Base-by-base conservation (phyloP, 1,140 invertebrate genomes). In the Holotrichia oblita region DNA sequence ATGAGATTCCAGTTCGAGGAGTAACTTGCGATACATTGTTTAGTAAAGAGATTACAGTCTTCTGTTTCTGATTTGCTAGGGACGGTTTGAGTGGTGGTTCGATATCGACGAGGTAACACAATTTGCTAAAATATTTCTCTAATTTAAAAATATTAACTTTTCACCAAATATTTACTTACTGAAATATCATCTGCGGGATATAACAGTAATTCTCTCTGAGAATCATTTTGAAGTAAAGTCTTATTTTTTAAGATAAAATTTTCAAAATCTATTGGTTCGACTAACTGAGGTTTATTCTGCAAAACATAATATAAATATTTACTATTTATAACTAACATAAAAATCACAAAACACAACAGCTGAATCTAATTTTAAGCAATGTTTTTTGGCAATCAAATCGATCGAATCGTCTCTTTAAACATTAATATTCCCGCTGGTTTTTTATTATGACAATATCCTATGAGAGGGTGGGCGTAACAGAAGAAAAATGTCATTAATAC, bases 131-230 rank as follows among this genome's bases (percentile, higher is more conserved):
- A 86, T 74, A 12, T 20, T 8, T 9, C 41, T 14, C 0, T 7
- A 27, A 9, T 27, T 42, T 27, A 27, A 48, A 73, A 73, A 73
- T 24, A 72, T 27, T 76, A n/a, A 4, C 59, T 61, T 80, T 61
- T 22, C 20, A 80, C 27, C 17, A 17, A 73, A 14, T 55, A 42
- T 44, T 48, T 81, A 92, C 94, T 93, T 90, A 97, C 95, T 59
- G 93, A 94, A 83, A 98, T 93, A 91, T 98, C 97, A 90, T 98
- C 96, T 74, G 92, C 89, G 22, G 97, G 96, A 89, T 97, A 98
- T 20, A 97, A 88, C 40, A 98, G 88, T 81, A 98, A 90, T 84
- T 98, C 96, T 84, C 96, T 87, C 80, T 97, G 93, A 40, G 96
- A 94, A 89, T 98, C 96, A 93, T 98, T 98, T 88, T 97, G 92